A percentile compares a stretch with the other conserved stretches of the same genome.
Evolutionary conservation across 2,888 invertebrate genomes (phyloP).

Genomic region (Steinernema scapterisci): DNA sequence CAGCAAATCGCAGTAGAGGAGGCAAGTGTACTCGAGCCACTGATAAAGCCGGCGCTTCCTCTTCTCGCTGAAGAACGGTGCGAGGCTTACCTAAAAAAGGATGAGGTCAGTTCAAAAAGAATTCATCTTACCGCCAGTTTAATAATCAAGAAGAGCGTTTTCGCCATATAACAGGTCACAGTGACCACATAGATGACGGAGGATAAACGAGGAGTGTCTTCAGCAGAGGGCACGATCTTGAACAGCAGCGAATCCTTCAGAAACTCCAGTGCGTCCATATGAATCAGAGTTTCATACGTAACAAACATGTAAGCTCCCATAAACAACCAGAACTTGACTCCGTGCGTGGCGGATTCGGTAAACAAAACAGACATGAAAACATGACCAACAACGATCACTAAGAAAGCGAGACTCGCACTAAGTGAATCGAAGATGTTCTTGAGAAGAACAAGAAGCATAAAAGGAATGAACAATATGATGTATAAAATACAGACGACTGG

Average conservation of each 20-base stretch:
- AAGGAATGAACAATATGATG: neutral
- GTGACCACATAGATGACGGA: neutral
- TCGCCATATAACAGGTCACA: neutral
- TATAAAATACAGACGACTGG: slow-evolving; percentile 5
- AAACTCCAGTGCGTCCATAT: neutral
- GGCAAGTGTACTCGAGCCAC: slow-evolving; percentile 15
- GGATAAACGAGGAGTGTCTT: neutral
- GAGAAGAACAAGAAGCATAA: slow-evolving; percentile 1
- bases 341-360: neutral
- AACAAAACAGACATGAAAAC: neutral
- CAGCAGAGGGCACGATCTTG: neutral
- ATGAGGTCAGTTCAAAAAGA: neutral
- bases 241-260: neutral
- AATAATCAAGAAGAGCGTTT: neutral
- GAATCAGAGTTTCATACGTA: neutral
- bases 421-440: slow-evolving; percentile 15
- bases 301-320: neutral
- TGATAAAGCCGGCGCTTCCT: slow-evolving; percentile 16
- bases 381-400: slow-evolving; percentile 7
- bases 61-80: slow-evolving; percentile 1
- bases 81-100: neutral
- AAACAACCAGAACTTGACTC: neutral
- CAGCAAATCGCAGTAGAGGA: slow-evolving; percentile 6
- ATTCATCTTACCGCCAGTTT: neutral
- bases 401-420: neutral